Evolutionary conservation across 2,797 vertebrate species (phyloP).

Genomic region (Rhyacichthys aspro): DNA sequence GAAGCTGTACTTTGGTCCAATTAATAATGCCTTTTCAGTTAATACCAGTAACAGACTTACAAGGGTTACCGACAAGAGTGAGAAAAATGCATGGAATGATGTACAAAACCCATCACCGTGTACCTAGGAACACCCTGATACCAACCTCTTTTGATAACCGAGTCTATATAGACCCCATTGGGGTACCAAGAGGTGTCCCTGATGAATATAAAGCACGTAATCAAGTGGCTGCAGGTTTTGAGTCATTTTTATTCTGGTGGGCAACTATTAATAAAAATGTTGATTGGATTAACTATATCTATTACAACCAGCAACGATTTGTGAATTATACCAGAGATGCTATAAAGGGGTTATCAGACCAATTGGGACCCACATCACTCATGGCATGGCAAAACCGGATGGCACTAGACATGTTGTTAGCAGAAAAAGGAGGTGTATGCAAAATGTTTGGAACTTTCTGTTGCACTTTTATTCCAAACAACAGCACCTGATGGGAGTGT

Average conservation of each 20-base stretch:
- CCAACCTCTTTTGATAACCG: no score
- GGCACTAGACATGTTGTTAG: background rate
- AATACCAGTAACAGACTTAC: no score
- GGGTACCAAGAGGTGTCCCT: no score
- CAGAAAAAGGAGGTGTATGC: background rate
- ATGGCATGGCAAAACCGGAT: background rate
- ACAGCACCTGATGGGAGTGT: background rate
- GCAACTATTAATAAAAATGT: conserved; percentile 1
- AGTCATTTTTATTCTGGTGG: conserved; percentile 2
- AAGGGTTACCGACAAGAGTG: no score
- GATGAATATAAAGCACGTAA: background rate
- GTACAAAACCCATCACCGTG: no score
- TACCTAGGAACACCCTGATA: no score
- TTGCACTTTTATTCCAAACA: background rate
- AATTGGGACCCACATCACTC: background rate
- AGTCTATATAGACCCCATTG: no score
- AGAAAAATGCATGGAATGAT: no score
- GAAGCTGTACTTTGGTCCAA: no score
- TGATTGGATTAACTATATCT: conserved; percentile 6
- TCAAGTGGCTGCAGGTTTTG: background rate
- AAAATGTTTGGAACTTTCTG: background rate
- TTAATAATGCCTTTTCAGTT: no score
- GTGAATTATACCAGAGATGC: conserved; percentile 6
- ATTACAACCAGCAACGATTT: conserved; percentile 6
- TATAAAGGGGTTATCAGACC: background rate